Base-by-base conservation (phyloP, 2,888 invertebrate species). In the Spisula solida region DNA sequence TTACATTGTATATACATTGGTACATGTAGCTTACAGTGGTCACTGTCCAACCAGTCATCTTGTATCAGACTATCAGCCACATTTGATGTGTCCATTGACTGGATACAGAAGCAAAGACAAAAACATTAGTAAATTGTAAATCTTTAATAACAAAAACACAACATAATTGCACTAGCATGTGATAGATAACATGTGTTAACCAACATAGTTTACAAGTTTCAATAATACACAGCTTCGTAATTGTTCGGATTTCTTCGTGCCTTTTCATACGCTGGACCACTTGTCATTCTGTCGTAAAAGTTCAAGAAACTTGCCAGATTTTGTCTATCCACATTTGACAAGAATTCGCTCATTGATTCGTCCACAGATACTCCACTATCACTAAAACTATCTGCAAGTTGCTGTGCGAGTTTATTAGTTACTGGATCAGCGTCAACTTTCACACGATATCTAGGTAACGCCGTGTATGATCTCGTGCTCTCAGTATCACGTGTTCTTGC, bases 331-430 rank as follows among this genome's bases (percentile, higher is more conserved):
- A 88, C 91, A 25, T 85, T 91, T 25, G 90, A 60, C 60, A 91
- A 48, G 80, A 91, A 91, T 79, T 91, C 91, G 47, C 84, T 90
- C 91, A 91, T 91, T 0, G 91, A 91, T 48, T 91, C 91, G n/a
- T 91, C 88, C 25, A 91, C 91, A 25, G 85, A 60, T 25, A 87
- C 41, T 20, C 91, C 91, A 56, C 83, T 56, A 29, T 88, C 86
- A 12, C 29, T 41, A 47, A 86, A 83, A 31, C 86, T 81, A 48
- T 81, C 70, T 12, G 41, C 70, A 0, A 92, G 70, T n/a, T 87
- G 84, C 34, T 80, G 78, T 4, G 81, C 85, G 14, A 79, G 41
- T 41, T 55, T 79, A 41, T 56, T 82, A 10, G 75, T 78, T 0
- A 86, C 78, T 1, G 86, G 79, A 18, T 88, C 60, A 66, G 18